A percentile compares a stretch with the other conserved stretches of the same genome.
These are phyloP conservation scores for Papilio protenor DNA, from an alignment of 2,888 invertebrate species.

Conservation along the genomic window DNA sequence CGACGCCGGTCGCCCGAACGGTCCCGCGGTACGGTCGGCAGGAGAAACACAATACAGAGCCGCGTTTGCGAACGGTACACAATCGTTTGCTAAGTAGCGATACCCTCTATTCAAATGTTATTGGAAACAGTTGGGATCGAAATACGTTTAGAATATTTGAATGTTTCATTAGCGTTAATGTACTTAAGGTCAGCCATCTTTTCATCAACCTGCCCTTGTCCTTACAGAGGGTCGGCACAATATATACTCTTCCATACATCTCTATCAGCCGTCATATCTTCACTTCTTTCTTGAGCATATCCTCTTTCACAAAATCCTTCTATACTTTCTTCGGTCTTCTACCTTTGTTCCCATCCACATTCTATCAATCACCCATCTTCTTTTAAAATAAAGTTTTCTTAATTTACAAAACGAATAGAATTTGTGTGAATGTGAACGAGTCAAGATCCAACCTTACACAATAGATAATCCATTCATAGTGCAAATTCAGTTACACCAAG, in stretches of 20 bases:
- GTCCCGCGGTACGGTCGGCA: constrained; percentile 45
- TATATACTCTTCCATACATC: too few species aligned
- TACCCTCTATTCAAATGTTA: constrained; percentile 35
- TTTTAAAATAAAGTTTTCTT: neutral
- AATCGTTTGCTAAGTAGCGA: constrained; percentile 33
- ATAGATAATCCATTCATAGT: constrained; percentile 54
- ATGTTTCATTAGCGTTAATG: constrained; percentile 20
- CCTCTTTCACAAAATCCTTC: too few species aligned
- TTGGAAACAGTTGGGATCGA: constrained; percentile 31
- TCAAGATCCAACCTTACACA: constrained; percentile 55
- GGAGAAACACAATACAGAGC: constrained; percentile 46
- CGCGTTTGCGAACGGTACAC: constrained; percentile 28
- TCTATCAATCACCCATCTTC: neutral
- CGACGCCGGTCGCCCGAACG: constrained; percentile 44
- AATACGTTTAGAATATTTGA: constrained; percentile 18
- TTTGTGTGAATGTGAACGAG: constrained; percentile 9
- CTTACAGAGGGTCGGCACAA: too few species aligned
- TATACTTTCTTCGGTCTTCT: too few species aligned
- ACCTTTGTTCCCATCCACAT: too few species aligned
- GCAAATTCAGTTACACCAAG: constrained; percentile 56
- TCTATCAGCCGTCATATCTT: too few species aligned
- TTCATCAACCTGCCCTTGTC: too few species aligned
- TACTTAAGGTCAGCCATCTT: constrained; percentile 4
- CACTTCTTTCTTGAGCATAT: too few species aligned
- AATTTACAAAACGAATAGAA: constrained; percentile 8